phyloP scores from a whole-genome alignment of 2,113 vertebrate genomes.

The Formicarius rufipectus region DNA sequence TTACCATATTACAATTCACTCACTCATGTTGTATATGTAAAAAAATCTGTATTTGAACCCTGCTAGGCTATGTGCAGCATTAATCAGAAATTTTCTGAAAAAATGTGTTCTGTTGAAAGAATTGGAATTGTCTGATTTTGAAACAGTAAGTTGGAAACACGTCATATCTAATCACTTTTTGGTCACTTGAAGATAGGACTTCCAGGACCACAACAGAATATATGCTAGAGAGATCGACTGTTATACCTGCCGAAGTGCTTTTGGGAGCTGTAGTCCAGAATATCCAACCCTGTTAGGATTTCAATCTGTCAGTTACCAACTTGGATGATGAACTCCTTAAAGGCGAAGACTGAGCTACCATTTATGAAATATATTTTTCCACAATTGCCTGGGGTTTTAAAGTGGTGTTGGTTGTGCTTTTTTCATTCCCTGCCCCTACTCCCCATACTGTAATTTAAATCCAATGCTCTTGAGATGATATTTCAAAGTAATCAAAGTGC shows the following conservation, averaged over 20 bases:
- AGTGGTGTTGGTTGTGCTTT: neutral
- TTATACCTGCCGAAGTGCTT: neutral
- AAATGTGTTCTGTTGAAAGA: neutral
- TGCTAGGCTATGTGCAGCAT: neutral
- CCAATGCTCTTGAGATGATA: neutral
- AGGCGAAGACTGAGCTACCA: neutral
- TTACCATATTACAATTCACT: neutral
- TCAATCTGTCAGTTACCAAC: neutral
- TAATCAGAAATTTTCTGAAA: neutral
- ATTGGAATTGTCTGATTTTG: neutral
- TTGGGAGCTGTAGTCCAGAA: neutral
- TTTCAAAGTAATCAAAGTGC: neutral
- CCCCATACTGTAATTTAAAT: neutral
- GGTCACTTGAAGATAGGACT: neutral
- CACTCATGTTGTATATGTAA: fast-evolving
- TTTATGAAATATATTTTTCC: neutral
- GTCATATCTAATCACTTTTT: neutral
- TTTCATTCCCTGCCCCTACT: too few relatives aligned
- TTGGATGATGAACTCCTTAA: neutral
- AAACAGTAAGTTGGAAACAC: neutral
- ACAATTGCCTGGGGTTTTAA: neutral
- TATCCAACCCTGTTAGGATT: neutral
- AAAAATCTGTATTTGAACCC: neutral
- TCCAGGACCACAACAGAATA: neutral
- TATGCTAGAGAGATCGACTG: neutral